Evolutionary conservation across 2,888 invertebrate genomes (phyloP).

Genomic region (Idaea dimidiata): DNA sequence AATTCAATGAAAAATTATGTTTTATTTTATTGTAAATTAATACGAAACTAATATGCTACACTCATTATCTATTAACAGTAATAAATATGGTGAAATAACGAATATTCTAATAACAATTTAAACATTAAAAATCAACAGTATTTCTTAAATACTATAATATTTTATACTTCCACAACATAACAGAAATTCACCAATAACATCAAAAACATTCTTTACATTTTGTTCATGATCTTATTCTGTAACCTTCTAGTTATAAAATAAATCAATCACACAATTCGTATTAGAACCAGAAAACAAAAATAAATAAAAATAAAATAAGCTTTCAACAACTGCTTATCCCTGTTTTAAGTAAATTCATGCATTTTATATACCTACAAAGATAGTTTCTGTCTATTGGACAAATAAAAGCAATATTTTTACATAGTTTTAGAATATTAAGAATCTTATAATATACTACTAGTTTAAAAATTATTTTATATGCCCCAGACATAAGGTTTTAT

Average conservation of each 20-base stretch:
- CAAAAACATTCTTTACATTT: not conserved
- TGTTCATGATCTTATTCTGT: not conserved
- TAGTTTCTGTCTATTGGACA: not conserved
- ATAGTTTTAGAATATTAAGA: no score
- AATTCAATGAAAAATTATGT: conserved; percentile 9
- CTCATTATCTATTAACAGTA: not conserved
- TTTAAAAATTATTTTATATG: no score
- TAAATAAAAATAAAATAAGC: not conserved
- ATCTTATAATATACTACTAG: no score
- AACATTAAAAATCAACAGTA: not conserved
- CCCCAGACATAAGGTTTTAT: no score
- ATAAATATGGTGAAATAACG: not conserved
- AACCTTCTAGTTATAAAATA: not conserved
- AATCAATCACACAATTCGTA: not conserved
- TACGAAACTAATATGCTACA: conserved; percentile 16
- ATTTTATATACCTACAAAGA: not conserved
- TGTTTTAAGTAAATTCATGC: not conserved
- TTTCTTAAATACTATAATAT: not conserved
- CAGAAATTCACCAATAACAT: not conserved
- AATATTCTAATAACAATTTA: not conserved
- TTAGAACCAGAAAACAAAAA: not conserved
- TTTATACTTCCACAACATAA: not conserved
- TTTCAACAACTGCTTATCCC: not conserved
- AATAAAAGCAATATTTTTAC: no score
- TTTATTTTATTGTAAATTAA: conserved; percentile 19